Base-by-base conservation (phyloP, 2,888 invertebrate species). In the Lumbricus terrestris region DNA sequence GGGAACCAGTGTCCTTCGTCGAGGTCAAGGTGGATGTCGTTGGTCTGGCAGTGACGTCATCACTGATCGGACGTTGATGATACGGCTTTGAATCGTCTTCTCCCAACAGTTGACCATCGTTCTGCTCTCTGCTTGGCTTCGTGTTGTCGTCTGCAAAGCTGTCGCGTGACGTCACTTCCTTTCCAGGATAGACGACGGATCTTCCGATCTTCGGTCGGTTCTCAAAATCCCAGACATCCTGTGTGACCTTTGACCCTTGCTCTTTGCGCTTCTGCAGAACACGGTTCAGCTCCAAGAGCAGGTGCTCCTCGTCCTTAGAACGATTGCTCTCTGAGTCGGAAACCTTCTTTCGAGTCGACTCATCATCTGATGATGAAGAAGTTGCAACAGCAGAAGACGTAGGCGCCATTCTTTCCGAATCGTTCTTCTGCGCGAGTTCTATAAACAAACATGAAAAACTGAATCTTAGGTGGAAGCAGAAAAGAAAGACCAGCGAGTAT, bases 191-290 rank as follows among this genome's bases (percentile, higher is more conserved):
- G 0, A 85, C 34, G 16, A 85, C 85, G 6, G 85, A 85, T 5
- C 37, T 34, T 23, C 85, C 85, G 1, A 35, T 85, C 16, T 85
- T 85, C 85, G 85, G 85, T 35, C 85, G 34, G 18, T 37, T 85
- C 85, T 85, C 85, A 20, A 85, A 23, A 37, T 85, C 85, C 85
- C 85, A 85, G 85, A 35, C 85, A 23, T 85, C 85, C 13, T 85
- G 35, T 34, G 35, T 37, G 0, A 20, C 85, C 35, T 34, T 34
- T 20, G 85, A 34, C 35, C 85, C 85, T 34, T 85, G 35, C 35
- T 37, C 37, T 37, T 85, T 85, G 20, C 85, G 85, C 37, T 23
- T 16, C 85, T 35, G 85, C 85, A 85, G 85, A 37, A 85, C 34
- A 1, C 85, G 85, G 16, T 23, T 85, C 34, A 85, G 85, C 23